Evolutionary conservation across 1,140 invertebrate genomes (phyloP), one percentile per base, ranked within the genome.

Genomic region (Pollicipes pollicipes): DNA sequence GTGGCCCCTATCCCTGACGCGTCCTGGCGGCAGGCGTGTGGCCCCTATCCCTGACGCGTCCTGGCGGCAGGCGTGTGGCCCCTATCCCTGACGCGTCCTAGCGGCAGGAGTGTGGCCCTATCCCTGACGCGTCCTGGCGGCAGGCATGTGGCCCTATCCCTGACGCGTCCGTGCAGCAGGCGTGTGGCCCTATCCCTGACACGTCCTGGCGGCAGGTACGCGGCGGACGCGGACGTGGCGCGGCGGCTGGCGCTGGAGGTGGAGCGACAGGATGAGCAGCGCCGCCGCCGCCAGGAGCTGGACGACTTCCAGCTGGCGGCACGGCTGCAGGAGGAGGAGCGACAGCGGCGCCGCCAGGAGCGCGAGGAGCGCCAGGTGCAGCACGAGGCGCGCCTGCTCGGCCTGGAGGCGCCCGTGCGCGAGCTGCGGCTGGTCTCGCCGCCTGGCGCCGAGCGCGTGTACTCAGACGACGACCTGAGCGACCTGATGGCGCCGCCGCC

Each of bases 221-320:
- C 74, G 69, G 76, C 78, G 66, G 73, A 88, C 86, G 87, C 87
- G 79, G 75, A 88, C 45, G 87, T 87, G 6, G 81, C 79, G 73
- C 80, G 84, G 68, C 75, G 88, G 16, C 87, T 88, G 80, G 82
- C 86, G 74, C 83, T 86, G 75, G 86, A 88, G 78, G 81, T 78
- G 32, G 86, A 80, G 77, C 75, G 72, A 73, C 83, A 85, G 71
- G 85, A 85, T 74, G 83, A 84, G 81, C 86, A 73, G 75, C 77
- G 86, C 30, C 83, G 90, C 75, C 75, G 83, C 32, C 89, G 92
- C 80, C 84, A 87, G 76, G 83, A 89, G 74, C 78, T 88, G 72
- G 90, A 91, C 16, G 92, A 95, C 69, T 93, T 96, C 81, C 89
- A 88, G 6, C 92, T 95, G 78, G 93, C 96, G 78, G 86, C 90